Percentiles rank a stretch among this genome's conserved stretches.
phyloP scores from a whole-genome alignment of 1,140 invertebrate species.

The Aethina tumida region DNA sequence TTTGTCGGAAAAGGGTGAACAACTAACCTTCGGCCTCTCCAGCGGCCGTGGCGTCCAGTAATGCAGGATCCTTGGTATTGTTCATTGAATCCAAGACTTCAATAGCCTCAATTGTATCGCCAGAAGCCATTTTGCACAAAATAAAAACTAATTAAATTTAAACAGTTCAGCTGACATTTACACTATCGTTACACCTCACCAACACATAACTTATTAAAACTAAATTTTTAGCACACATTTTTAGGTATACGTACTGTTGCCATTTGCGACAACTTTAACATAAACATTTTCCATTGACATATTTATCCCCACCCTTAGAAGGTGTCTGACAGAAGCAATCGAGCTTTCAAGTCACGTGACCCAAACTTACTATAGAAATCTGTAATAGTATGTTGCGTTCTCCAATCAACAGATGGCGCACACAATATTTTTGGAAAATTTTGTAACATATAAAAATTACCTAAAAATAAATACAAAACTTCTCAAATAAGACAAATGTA shows the following conservation, averaged over 20 bases:
- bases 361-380: background rate
- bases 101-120: constrained; percentile 54
- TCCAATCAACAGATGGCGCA: background rate
- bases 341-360: background rate
- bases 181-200: constrained; percentile 10
- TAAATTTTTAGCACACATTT: constrained; percentile 16
- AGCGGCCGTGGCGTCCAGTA: constrained; percentile 19
- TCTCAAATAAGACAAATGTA: no score
- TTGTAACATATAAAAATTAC: no score
- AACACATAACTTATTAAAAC: constrained; percentile 13
- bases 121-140: constrained; percentile 54
- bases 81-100: constrained; percentile 41
- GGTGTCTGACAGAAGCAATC: constrained; percentile 2
- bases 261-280: constrained; percentile 17
- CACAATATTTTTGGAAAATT: no score
- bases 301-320: constrained; percentile 17
- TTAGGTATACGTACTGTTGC: constrained; percentile 13
- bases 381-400: background rate
- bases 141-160: constrained; percentile 8
- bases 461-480: no score
- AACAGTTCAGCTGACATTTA: constrained; percentile 6
- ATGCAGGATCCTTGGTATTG: constrained; percentile 25
- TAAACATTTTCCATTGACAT: constrained; percentile 23
- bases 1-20: no score
- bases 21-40: constrained; percentile 30